Base-by-base conservation (phyloP, 2,888 invertebrate species). In the Phyllotreta striolata region DNA sequence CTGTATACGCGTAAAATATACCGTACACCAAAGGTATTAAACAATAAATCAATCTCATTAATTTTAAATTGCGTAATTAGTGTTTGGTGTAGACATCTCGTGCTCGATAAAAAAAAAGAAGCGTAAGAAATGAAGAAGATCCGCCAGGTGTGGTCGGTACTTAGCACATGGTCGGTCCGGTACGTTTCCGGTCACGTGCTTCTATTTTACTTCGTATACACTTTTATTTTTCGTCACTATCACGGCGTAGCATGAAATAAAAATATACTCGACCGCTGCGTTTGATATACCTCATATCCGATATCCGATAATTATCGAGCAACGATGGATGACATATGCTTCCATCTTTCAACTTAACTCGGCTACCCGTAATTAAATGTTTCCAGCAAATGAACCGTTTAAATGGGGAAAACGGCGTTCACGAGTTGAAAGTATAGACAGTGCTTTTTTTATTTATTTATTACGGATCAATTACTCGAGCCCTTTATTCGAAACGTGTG, bases 131-230 rank as follows among this genome's bases (percentile, higher is more conserved):
- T 51, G 55, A 24, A 51, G 56, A 40, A 10, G 43, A 62, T 47
- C 10, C 10, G 47, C 68, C 68, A 68, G 68, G 68, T 68, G 66
- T 24, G 24, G 66, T 61, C 62, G 51, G 65, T 63, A 64, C 47
- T 66, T 67, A 68, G 67, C 69, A 68, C 63, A 66, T 60, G 41
- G 13, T 9, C 47, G 47, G 47, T 13, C 47, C 62, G 55, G 65
- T 62, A 54, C 66, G 59, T 63, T 70, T 69, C 71, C 70, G 67
- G 70, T 69, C 70, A 68, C 70, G 69, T 72, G 70, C 56, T 59
- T 55, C 62, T 61, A 9, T 47, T 41, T 56, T 66, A 56, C 55
- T 66, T 64, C 24, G 24, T 4, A 24, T 59, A 10, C 41, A 3
- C 41, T 10, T 41, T 41, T 41, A 10, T 47, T 47, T 47, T 47